Evolutionary conservation across 2,113 vertebrate genomes (phyloP), one percentile per base, ranked within the genome.

Genomic region (Archocentrus centrarchus): DNA sequence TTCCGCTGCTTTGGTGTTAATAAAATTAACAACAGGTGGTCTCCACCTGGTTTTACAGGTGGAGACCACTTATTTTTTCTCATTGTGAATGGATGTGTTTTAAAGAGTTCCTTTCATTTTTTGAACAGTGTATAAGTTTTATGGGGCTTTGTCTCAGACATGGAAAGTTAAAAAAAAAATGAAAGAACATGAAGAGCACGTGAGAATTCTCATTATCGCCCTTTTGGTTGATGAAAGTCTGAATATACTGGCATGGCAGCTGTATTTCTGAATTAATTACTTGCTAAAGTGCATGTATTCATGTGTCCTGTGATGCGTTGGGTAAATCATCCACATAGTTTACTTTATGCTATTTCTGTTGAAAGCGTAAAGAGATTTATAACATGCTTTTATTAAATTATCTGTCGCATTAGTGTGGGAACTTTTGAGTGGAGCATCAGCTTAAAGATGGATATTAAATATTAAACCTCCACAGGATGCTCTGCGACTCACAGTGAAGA

Each of bases 221-320:
- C 41, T 7, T 70, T 53, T 17, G 4, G 30, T 53, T 70, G 0
- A 30, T 53, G 66, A 6, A 73, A 17, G 44, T 27, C 17, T 73
- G 24, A 73, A 73, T 55, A 55, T 55, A 14, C 68, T 35, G 57
- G 75, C 47, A 47, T 7, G 18, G 22, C 2, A 0, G 30, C 44
- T 24, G n/a, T 35, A 84, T 70, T 62, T 84, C 5, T 73, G 58
- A 81, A 30, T 41, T 59, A 27, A 77, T 70, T 83, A 35, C 18
- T 53, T 80, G 59, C 59, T 78, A 20, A 73, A 55, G 41, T 22
- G 24, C 18, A 63, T 50, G 22, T 41, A 55, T 24, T 75, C 14
- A 30, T 75, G 35, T 55, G 68, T 64, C 22, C 30, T 20, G n/a
- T 60, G 68, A 76, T 60, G 32, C 50, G 60, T 13, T 76, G 35